Percentiles rank a stretch among this genome's conserved stretches.
phyloP scores from a whole-genome alignment of 2,113 vertebrate species.

The Dendropsophus ebraccatus region DNA sequence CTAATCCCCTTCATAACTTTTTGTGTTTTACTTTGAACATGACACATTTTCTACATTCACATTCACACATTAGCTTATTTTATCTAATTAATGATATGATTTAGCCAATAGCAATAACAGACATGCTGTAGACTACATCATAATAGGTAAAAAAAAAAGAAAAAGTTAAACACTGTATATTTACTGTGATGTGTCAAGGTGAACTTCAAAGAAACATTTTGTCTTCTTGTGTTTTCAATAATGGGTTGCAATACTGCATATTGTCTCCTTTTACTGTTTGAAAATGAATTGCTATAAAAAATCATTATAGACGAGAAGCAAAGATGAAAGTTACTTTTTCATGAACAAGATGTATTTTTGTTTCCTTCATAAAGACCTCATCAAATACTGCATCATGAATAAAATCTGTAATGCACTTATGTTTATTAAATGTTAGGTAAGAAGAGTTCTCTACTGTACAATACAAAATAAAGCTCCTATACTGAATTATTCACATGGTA shows the following conservation, averaged over 20 bases:
- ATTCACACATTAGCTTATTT: neutral
- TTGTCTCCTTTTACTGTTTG: slow-evolving; percentile 20
- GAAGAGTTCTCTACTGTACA: neutral
- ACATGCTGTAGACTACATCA: neutral
- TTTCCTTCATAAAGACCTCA: slow-evolving; percentile 63
- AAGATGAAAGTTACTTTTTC: slow-evolving; percentile 62
- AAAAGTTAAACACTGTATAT: neutral
- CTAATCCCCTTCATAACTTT: neutral
- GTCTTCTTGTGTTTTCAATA: slow-evolving; percentile 2
- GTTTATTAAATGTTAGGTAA: neutral
- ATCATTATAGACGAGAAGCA: slow-evolving; percentile 67
- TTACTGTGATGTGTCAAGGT: neutral
- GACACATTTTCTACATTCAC: neutral
- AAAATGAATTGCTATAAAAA: slow-evolving; percentile 52
- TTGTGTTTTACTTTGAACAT: neutral
- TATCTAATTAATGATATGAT: neutral
- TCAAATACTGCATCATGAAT: slow-evolving; percentile 58
- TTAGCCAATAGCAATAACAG: neutral
- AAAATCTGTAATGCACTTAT: slow-evolving; percentile 5
- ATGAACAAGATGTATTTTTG: slow-evolving; percentile 63
- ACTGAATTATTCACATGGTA: too few relatives aligned
- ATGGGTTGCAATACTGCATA: neutral
- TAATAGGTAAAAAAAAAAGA: slow-evolving; percentile 2
- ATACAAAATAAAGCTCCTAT: slow-evolving; percentile 50
- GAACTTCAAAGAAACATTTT: slow-evolving; percentile 9